These are phyloP conservation scores for Eudasyphora cyanicolor DNA, from an alignment of 2,888 invertebrate species.

Conservation along the genomic window DNA sequence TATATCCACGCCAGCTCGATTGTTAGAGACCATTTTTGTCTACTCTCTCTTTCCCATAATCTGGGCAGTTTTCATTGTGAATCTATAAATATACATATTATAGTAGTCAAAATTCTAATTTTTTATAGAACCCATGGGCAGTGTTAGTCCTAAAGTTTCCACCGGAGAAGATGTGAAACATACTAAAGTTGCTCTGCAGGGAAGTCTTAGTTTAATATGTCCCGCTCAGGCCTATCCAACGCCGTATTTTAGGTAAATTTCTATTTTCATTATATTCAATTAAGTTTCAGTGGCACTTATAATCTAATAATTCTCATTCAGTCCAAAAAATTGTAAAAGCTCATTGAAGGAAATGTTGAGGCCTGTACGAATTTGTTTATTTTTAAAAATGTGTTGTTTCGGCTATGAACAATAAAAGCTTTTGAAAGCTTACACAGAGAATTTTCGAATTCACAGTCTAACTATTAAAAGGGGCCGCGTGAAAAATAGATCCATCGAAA, in stretches of 20 bases:
- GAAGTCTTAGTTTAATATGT: slow-evolving; percentile 84
- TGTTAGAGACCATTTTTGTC: not conserved
- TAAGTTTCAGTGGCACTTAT: not conserved
- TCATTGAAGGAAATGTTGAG: too few relatives aligned
- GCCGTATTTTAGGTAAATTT: slow-evolving; percentile 82
- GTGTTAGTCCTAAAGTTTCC: slow-evolving; percentile 84
- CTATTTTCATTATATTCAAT: not conserved
- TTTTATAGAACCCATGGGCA: slow-evolving; percentile 78
- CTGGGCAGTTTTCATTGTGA: slow-evolving; percentile 67
- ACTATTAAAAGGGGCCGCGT: too few relatives aligned
- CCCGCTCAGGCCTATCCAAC: slow-evolving; percentile 87
- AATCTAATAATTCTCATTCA: not conserved
- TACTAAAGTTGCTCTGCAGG: slow-evolving; percentile 79
- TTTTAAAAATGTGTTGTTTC: too few relatives aligned
- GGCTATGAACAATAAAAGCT: too few relatives aligned
- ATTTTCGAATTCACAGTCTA: too few relatives aligned
- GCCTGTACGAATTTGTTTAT: too few relatives aligned
- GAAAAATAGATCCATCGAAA: too few relatives aligned
- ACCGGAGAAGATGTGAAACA: slow-evolving; percentile 83
- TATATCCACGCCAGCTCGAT: not conserved
- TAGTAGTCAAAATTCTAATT: not conserved
- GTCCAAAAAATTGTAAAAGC: too few relatives aligned
- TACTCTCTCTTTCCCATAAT: not conserved
- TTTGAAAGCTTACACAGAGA: not conserved
- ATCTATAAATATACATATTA: not conserved